Evolutionary conservation across 2,888 invertebrate species (phyloP), one percentile per base, ranked within the genome.

Genomic region (Caenorhabditis drosophilae): DNA sequence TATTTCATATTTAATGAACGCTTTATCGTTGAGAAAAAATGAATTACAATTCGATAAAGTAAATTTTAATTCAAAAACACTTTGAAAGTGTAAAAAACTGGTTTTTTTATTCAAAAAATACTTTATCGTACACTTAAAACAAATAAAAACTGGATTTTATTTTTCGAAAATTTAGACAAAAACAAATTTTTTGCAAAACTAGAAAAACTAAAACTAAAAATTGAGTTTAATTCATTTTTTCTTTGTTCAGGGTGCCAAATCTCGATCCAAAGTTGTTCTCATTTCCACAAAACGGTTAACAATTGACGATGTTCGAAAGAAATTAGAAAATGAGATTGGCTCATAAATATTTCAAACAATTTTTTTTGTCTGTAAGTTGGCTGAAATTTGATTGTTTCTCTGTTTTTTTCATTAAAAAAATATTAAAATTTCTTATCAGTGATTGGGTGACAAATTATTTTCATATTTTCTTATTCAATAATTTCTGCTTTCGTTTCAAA

Each of bases 1-100:
- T 9, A 85, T 91, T 0, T 90, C 89, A 83, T 91, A 88, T 79
- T 84, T 91, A 47, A 87, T 90, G 0, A 87, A 88, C 69, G 85
- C 90, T n/a, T 84, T 91, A 34, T 89, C 88, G 12, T 77, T 91
- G 1, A 87, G 89, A 60, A 91, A 91, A 84, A 89, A 89, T 67
- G 89, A 90, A 76, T 86, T 91, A 0, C 85, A 87, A 0, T 83
- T 91, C 49, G 90, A 90, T 60, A 86, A 86, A 84, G 89, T 88
- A 40, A 18, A 15, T 50, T 18, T 46, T 20, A 9, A 31, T 31
- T 12, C 7, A 31, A 12, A 46, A 35, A 49, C 45, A 41, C 25
- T n/a, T n/a, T n/a, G n/a, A n/a, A 41, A 45, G 16, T 36, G 27
- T 31, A 22, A 18, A 36, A 23, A 47, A 55, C 40, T 31, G n/a